A percentile compares a stretch with the other conserved stretches of the same genome.
Evolutionary conservation across 2,797 vertebrate species (phyloP).

Genomic region (Enteromius anoplus): DNA sequence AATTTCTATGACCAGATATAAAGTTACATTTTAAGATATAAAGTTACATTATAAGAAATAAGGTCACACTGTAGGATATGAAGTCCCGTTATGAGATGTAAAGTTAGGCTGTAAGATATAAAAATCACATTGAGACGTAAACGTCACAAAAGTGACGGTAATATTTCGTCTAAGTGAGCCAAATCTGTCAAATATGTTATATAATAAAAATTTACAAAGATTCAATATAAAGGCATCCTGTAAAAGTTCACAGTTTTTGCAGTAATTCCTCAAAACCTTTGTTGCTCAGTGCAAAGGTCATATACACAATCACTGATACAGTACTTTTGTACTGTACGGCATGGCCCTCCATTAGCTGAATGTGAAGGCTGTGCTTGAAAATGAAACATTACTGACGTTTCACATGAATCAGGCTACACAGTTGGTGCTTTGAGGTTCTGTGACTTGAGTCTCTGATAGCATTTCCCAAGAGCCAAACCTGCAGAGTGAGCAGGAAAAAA

Average conservation of each 20-base stretch:
- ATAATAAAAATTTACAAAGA: neutral
- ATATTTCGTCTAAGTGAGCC: neutral
- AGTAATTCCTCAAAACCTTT: neutral
- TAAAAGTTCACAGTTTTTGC: neutral
- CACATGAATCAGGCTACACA: slow-evolving; percentile 41
- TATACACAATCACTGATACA: slow-evolving; percentile 30
- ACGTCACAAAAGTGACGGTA: neutral
- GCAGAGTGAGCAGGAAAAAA: slow-evolving; percentile 21
- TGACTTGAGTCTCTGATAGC: slow-evolving; percentile 33
- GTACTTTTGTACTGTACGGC: neutral
- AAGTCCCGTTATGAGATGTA: neutral
- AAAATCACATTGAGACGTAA: no score
- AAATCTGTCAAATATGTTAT: neutral
- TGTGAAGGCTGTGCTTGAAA: slow-evolving; percentile 28
- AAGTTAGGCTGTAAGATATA: neutral
- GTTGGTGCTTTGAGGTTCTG: neutral
- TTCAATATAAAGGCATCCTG: neutral
- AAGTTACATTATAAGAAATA: neutral
- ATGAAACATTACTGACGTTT: slow-evolving; percentile 26
- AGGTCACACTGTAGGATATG: neutral
- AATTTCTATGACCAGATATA: neutral
- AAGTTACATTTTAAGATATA: neutral
- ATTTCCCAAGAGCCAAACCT: slow-evolving; percentile 38
- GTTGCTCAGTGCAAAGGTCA: neutral
- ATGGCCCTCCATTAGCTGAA: slow-evolving; percentile 51